phyloP scores from a whole-genome alignment of 2,797 vertebrate species.

The Borostomias antarcticus region DNA sequence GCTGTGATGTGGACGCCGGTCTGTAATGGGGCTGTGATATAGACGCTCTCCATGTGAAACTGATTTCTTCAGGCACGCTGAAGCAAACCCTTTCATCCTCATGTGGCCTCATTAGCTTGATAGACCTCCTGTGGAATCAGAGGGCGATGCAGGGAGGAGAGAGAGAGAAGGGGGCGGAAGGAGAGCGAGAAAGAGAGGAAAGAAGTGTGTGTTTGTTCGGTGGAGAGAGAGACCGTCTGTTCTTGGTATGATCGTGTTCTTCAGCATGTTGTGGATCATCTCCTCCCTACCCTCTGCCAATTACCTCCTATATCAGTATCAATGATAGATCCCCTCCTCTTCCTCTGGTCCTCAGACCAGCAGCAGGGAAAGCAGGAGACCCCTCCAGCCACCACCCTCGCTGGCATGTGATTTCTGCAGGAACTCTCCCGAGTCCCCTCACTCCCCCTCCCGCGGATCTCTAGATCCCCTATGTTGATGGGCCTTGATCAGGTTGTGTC shows the following conservation, averaged over 20 bases:
- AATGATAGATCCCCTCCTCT: constrained; percentile 33
- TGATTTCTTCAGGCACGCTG: constrained; percentile 55
- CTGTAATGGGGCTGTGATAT: too few species aligned
- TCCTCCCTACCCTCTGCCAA: constrained; percentile 31
- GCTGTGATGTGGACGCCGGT: too few species aligned
- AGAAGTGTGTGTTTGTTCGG: constrained; percentile 25
- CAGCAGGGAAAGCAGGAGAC: constrained; percentile 32
- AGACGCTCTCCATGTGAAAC: not conserved
- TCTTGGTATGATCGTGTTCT: too few species aligned
- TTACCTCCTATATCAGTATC: constrained; percentile 35
- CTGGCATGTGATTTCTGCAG: constrained; percentile 46
- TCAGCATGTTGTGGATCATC: constrained; percentile 1
- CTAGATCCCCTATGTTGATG: constrained; percentile 50
- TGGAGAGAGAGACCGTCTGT: constrained; percentile 17
- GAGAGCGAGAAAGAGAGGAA: too few species aligned
- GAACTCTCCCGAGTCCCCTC: constrained; percentile 35
- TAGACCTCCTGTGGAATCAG: constrained; percentile 47
- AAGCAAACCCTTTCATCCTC: constrained; percentile 65
- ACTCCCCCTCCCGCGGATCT: constrained; percentile 24
- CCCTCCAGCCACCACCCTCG: constrained; percentile 25
- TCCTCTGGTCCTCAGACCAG: constrained; percentile 30
- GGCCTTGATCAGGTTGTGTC: constrained; percentile 48
- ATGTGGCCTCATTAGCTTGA: constrained; percentile 70
- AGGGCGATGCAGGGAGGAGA: constrained; percentile 33
- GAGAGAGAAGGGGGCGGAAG: not conserved